Evolutionary conservation across 2,113 vertebrate genomes (phyloP).

Genomic region (Thamnophis sirtalis): DNA sequence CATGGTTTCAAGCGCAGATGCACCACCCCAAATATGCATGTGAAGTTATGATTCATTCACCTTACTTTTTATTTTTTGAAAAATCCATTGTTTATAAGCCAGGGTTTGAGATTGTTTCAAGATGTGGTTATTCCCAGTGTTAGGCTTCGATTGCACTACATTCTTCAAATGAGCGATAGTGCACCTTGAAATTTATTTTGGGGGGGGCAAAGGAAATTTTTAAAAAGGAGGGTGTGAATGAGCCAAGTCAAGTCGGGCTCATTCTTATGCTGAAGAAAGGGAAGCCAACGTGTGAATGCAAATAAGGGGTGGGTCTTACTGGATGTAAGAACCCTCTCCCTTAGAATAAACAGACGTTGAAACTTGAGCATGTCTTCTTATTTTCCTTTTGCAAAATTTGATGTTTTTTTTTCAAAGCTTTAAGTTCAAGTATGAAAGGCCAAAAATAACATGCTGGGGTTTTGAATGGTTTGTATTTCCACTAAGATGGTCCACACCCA

Average conservation of each 20-base stretch:
- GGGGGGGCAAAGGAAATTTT: neutral
- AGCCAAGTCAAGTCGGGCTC: neutral
- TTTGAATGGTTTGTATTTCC: neutral
- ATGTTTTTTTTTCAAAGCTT: neutral
- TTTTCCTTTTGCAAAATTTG: neutral
- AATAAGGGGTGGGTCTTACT: neutral
- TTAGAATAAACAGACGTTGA: neutral
- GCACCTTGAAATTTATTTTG: neutral
- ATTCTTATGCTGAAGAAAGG: neutral
- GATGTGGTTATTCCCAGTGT: neutral
- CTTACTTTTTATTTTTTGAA: neutral
- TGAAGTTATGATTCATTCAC: neutral
- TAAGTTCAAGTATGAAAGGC: neutral
- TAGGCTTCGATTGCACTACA: neutral
- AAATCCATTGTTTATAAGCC: neutral
- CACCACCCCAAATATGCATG: neutral
- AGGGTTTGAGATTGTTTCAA: neutral
- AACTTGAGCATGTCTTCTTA: neutral
- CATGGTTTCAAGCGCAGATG: neutral
- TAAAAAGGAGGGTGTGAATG: neutral
- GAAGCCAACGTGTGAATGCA: neutral
- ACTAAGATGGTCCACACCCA: neutral
- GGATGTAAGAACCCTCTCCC: neutral
- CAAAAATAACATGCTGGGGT: constrained; percentile 9
- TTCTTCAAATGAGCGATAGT: neutral